Base-by-base conservation (phyloP, 2,888 invertebrate species). In the Chalcosyrphus nemorum region DNA sequence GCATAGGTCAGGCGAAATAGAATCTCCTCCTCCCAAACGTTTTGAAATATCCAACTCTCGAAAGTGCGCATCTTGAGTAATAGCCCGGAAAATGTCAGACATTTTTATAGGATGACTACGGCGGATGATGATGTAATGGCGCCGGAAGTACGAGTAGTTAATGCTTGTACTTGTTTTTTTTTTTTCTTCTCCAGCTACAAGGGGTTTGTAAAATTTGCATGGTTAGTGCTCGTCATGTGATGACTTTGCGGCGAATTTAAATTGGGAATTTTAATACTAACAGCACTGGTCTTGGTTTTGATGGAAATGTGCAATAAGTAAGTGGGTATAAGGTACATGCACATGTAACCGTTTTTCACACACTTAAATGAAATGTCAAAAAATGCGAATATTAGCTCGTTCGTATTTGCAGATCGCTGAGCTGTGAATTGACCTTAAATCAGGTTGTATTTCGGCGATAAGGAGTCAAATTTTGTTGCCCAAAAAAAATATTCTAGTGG, bases 101-200 rank as follows among this genome's bases (percentile, higher is more conserved):
- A 66, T 74, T 72, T 74, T 72, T 52, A 13, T 32, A 35, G 24
- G n/a, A 24, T n/a, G 27, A 57, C 47, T 7, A 35, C n/a, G 35
- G 57, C 24, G 59, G 38, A 57, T 75, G 75, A 7, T 65, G 59
- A 72, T 65, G 52, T 59, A 35, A 72, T 80, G 80, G 80, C 80
- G 80, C 80, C 80, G 72, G 72, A 66, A 74, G 57, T 52, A 52
- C n/a, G n/a, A n/a, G n/a, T n/a, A n/a, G n/a, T n/a, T n/a, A n/a
- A n/a, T n/a, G n/a, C n/a, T n/a, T n/a, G n/a, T n/a, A n/a, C n/a
- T n/a, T n/a, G n/a, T n/a, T n/a, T n/a, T n/a, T n/a, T 41, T 50
- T 52, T 21, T 72, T 78, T 65, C 63, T 47, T 35, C 21, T 15
- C 38, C 17, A 15, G 45, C 32, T 11, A n/a, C 29, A 29, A 52